phyloP scores from a whole-genome alignment of 2,113 vertebrate species.

The Pangasianodon gigas region DNA sequence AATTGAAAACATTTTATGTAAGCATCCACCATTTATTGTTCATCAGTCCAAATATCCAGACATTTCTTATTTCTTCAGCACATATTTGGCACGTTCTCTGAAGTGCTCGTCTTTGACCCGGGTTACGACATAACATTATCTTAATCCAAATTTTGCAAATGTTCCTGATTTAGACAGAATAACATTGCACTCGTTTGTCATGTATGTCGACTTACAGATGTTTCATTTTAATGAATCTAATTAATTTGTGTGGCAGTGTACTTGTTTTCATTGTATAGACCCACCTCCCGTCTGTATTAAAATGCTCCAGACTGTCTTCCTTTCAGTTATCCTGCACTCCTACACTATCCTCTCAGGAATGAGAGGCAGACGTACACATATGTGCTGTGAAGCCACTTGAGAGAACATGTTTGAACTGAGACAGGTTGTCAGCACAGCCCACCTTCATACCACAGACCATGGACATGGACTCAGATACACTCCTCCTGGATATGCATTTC shows the following conservation, averaged over 20 bases:
- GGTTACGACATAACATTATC: background rate
- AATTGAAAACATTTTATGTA: background rate
- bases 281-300: slow-evolving; percentile 29
- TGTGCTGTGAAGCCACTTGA: slow-evolving; percentile 30
- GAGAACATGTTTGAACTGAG: slow-evolving; percentile 42
- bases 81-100: background rate
- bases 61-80: background rate
- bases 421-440: slow-evolving; percentile 43
- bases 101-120: background rate
- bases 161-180: slow-evolving; percentile 7
- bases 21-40: background rate
- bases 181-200: slow-evolving; percentile 4
- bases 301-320: slow-evolving; percentile 35
- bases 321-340: slow-evolving; percentile 17
- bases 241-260: slow-evolving; percentile 22
- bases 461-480: slow-evolving; percentile 7
- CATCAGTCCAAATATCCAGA: background rate
- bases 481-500: background rate
- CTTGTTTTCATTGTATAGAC: slow-evolving; percentile 7
- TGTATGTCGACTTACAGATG: background rate
- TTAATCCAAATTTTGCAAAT: background rate
- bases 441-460: slow-evolving; percentile 31
- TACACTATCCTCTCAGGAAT: slow-evolving; percentile 37
- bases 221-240: slow-evolving; percentile 40
- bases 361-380: slow-evolving; percentile 29